A percentile compares a stretch with the other conserved stretches of the same genome.
phyloP scores from a whole-genome alignment of 2,888 invertebrate genomes.

The Lithophane leautieri region DNA sequence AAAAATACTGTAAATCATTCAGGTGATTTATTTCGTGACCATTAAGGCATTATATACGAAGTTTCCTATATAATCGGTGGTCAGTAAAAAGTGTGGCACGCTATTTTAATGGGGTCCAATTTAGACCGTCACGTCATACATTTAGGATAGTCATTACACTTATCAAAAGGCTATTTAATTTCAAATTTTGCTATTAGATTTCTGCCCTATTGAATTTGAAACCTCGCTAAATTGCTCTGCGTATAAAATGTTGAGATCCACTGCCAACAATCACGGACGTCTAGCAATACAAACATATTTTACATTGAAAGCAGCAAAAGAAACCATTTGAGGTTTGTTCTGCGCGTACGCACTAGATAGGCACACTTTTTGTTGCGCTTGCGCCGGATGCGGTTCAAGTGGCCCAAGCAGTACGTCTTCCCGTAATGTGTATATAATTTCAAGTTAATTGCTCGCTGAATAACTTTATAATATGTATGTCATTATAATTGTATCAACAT shows the following conservation, averaged over 20 bases:
- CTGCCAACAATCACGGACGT: constrained; percentile 71
- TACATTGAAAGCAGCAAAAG: constrained; percentile 79
- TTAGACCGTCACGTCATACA: constrained; percentile 38
- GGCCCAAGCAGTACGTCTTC: constrained; percentile 55
- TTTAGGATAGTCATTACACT: constrained; percentile 33
- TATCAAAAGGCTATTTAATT: constrained; percentile 31
- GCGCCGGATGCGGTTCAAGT: constrained; percentile 84
- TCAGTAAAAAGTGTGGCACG: constrained; percentile 47
- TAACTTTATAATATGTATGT: constrained; percentile 78
- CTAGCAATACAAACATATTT: constrained; percentile 80
- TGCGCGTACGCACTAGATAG: constrained; percentile 71
- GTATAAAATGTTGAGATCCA: constrained; percentile 73
- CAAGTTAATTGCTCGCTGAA: constrained; percentile 79
- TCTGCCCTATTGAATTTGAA: not conserved
- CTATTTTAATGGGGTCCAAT: constrained; percentile 46
- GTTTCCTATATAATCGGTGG: constrained; percentile 31
- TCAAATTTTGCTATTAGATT: constrained; percentile 8
- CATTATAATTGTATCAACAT: constrained; percentile 75
- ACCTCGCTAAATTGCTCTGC: not conserved
- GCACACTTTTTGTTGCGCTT: constrained; percentile 81
- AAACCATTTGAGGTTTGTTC: constrained; percentile 86
- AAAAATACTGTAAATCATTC: constrained; percentile 52
- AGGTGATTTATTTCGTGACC: constrained; percentile 65
- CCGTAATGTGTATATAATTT: constrained; percentile 81
- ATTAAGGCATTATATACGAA: constrained; percentile 34